Base-by-base conservation (phyloP, 2,888 invertebrate genomes). In the Drosophila austrosaltans region DNA sequence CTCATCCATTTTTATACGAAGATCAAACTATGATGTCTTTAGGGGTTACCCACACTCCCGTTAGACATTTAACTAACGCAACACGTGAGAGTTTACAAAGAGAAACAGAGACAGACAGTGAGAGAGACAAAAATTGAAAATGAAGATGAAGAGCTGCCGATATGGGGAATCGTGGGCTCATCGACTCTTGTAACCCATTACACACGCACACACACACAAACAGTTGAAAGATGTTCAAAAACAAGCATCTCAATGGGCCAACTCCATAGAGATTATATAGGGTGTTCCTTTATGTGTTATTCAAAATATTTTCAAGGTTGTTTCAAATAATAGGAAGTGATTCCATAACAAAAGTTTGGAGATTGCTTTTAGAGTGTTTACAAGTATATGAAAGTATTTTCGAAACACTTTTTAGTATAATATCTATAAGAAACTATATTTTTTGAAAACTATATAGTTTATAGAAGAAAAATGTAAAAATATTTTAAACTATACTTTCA, bases 1-100 rank as follows among this genome's bases (percentile, higher is more conserved):
- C 66, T 65, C 71, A 63, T 64, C 61, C 60, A 71, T 81, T 91
- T 90, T 88, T 90, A 90, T 90, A 90, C 80, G 75, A 68, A 66
- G 65, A 53, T 56, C 60, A 62, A 53, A 53, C 30, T n/a, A 8
- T 28, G 53, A 40, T 16, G 28, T 42, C 53, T 48, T 44, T 61
- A 53, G 62, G 71, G 63, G 56, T 63, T 53, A 54, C 57, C 72
- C 63, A 53, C 53, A 48, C 57, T 48, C 72, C 88, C 88, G 84
- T 88, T 82, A 88, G 36, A 39, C 36, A 12, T 12, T 36, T 76
- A 77, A 66, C 61, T 39, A 53, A 53, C 61, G 67, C 62, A 62
- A 62, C 62, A 36, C 53, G 39, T 40, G 44, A 44, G 59, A 53
- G 62, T 12, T 32, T 32, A 32, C 5, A 12, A 3, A 54, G n/a